Evolutionary conservation across 1,140 invertebrate species (phyloP).

Genomic region (Tyrophagus putrescentiae): DNA sequence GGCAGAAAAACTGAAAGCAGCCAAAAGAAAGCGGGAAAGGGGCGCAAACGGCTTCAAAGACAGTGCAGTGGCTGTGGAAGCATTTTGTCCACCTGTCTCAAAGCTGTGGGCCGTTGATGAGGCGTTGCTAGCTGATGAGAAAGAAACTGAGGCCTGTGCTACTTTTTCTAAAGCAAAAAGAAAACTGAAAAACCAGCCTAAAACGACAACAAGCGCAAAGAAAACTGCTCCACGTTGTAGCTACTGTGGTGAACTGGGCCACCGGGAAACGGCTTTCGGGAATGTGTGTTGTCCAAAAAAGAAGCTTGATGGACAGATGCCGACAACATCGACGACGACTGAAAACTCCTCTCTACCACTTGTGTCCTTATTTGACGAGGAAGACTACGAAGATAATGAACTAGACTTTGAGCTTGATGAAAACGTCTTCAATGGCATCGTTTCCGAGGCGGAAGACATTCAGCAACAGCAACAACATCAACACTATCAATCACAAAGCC

Average conservation of each 20-base stretch:
- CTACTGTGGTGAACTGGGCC: slow-evolving; percentile 14
- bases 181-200: not conserved
- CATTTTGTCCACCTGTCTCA: not conserved
- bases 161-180: too few relatives aligned
- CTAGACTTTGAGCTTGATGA: too few relatives aligned
- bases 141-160: not conserved
- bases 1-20: too few relatives aligned
- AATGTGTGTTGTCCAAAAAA: slow-evolving; percentile 15
- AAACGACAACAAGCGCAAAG: not conserved
- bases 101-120: not conserved
- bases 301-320: not conserved
- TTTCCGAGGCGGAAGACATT: too few relatives aligned
- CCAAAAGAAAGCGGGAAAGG: not conserved
- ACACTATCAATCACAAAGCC: too few relatives aligned
- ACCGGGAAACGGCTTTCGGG: slow-evolving; percentile 17
- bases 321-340: too few relatives aligned
- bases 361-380: too few relatives aligned
- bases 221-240: slow-evolving; percentile 6
- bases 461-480: too few relatives aligned
- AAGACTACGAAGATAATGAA: too few relatives aligned
- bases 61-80: not conserved
- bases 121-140: not conserved
- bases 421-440: too few relatives aligned
- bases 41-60: not conserved
- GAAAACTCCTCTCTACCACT: too few relatives aligned